phyloP scores from a whole-genome alignment of 2,797 vertebrate species.

The Anabas testudineus region DNA sequence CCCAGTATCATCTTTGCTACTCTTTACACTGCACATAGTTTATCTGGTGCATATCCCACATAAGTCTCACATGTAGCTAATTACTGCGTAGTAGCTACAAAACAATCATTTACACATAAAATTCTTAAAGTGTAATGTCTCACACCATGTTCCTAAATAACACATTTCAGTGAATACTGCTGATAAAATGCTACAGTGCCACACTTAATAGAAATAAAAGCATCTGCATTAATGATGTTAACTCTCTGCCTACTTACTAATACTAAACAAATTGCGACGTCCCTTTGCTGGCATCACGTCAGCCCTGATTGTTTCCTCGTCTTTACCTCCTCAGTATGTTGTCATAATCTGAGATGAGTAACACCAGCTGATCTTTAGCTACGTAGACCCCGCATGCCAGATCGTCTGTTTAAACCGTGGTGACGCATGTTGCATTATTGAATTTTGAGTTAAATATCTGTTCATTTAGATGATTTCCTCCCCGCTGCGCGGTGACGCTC shows the following conservation, averaged over 20 bases:
- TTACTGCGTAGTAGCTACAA: background rate
- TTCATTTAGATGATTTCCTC: conserved; percentile 28
- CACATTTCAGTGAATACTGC: too few relatives aligned
- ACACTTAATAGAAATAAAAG: conserved; percentile 2
- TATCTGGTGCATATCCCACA: background rate
- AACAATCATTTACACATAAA: background rate
- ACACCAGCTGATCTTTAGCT: conserved; percentile 53
- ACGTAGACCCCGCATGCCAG: conserved; percentile 42
- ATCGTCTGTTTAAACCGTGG: conserved; percentile 48
- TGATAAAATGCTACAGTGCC: background rate
- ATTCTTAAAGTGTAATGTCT: too few relatives aligned
- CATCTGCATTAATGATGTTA: conserved; percentile 13
- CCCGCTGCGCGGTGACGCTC: conserved; percentile 25
- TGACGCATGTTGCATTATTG: conserved; percentile 38
- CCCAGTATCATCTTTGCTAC: too few relatives aligned
- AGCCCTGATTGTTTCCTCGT: conserved; percentile 45
- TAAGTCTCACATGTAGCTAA: background rate
- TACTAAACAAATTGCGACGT: conserved; percentile 28
- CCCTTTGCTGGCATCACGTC: conserved; percentile 19
- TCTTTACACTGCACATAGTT: background rate
- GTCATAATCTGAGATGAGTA: conserved; percentile 50
- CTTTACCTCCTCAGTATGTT: conserved; percentile 57
- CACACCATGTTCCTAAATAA: too few relatives aligned
- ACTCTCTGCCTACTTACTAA: background rate
- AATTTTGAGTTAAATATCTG: conserved; percentile 44